phyloP scores from a whole-genome alignment of 1,140 invertebrate species.

The Agrypnia vestita region DNA sequence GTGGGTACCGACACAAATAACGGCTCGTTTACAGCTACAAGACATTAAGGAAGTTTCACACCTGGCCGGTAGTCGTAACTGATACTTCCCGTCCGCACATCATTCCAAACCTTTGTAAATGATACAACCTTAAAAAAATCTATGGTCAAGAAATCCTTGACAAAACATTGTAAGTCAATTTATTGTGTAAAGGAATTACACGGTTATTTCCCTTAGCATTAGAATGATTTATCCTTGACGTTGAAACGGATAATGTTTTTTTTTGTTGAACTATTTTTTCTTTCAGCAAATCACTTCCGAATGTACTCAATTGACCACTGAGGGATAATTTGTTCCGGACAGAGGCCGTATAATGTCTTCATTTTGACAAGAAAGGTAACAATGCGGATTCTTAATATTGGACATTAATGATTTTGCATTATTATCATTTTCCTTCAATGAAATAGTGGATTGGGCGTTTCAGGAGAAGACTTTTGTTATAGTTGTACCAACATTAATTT shows the following conservation, averaged over 20 bases:
- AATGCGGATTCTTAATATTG: background rate
- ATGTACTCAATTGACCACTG: conserved; percentile 10
- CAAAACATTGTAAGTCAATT: background rate
- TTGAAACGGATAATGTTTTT: background rate
- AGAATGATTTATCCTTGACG: background rate
- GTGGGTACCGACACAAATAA: background rate
- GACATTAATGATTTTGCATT: too few species aligned
- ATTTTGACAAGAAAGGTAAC: background rate
- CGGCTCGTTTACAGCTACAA: conserved; percentile 14
- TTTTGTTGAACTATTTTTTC: conserved; percentile 3
- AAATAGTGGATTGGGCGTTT: too few species aligned
- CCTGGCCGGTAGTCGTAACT: conserved; percentile 46
- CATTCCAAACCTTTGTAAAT: conserved; percentile 52
- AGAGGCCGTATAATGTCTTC: conserved; percentile 9
- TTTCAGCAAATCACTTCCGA: conserved; percentile 26
- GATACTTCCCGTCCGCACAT: conserved; percentile 48
- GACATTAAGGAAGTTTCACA: conserved; percentile 28
- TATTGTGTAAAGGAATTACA: background rate
- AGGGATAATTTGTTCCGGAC: background rate
- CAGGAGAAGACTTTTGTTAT: too few species aligned
- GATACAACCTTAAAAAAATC: conserved; percentile 42
- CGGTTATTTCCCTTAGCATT: too few species aligned
- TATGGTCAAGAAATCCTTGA: conserved; percentile 1
- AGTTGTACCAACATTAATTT: too few species aligned
- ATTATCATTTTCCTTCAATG: too few species aligned